These are phyloP conservation scores for Catocala fraxini DNA, from an alignment of 2,888 invertebrate genomes.

Conservation along the genomic window DNA sequence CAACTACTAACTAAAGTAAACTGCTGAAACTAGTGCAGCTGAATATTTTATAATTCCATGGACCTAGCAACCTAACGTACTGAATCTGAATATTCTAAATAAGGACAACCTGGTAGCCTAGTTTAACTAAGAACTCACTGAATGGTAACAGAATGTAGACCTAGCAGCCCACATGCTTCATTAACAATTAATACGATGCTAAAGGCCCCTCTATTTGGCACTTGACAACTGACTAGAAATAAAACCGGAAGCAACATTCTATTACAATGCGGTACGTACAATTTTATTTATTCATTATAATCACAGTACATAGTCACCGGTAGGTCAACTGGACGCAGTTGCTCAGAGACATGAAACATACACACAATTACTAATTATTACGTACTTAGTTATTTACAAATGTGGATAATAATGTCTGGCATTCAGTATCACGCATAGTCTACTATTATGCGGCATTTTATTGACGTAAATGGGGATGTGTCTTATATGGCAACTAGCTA, in stretches of 20 bases:
- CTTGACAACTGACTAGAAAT: slow-evolving; percentile 1
- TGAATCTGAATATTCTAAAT: too few relatives aligned
- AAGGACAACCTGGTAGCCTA: too few relatives aligned
- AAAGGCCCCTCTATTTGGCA: neutral
- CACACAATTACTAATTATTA: slow-evolving; percentile 32
- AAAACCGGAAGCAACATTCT: slow-evolving; percentile 22
- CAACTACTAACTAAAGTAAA: too few relatives aligned
- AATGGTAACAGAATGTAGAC: too few relatives aligned
- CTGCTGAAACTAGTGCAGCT: too few relatives aligned
- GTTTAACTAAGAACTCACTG: too few relatives aligned
- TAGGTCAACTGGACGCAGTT: slow-evolving; percentile 36
- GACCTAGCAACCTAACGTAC: too few relatives aligned
- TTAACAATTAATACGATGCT: neutral
- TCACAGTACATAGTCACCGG: slow-evolving; percentile 30
- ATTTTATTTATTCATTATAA: slow-evolving; percentile 48
- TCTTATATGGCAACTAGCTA: neutral
- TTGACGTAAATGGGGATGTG: neutral
- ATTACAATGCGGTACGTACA: slow-evolving; percentile 16
- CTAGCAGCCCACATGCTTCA: neutral
- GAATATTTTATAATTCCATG: too few relatives aligned
- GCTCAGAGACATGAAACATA: slow-evolving; percentile 24
- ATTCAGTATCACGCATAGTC: neutral
- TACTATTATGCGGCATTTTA: neutral
- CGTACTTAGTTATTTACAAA: slow-evolving; percentile 20
- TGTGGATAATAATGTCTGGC: slow-evolving; percentile 8